Percentiles rank a stretch among this genome's conserved stretches.
Evolutionary conservation across 1,140 invertebrate species (phyloP).

Genomic region (Hesperophylax magnus): DNA sequence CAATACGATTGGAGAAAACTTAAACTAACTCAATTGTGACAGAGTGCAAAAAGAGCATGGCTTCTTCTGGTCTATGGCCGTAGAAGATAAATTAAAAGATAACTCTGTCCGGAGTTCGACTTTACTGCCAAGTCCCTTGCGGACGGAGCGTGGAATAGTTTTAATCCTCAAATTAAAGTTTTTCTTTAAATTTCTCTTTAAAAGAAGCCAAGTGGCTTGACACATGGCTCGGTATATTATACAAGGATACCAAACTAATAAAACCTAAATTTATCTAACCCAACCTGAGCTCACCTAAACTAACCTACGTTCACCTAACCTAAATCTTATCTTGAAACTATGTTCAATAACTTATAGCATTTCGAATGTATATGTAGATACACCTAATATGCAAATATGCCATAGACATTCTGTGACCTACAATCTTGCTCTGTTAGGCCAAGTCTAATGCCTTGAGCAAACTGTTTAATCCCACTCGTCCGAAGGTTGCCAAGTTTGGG

Average conservation of each 20-base stretch:
- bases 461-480: too few species aligned
- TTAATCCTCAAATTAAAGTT: constrained; percentile 33
- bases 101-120: constrained; percentile 29
- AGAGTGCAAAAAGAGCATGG: constrained; percentile 21
- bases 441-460: too few species aligned
- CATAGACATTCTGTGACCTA: too few species aligned
- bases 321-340: too few species aligned
- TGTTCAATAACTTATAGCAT: too few species aligned
- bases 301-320: too few species aligned
- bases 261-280: too few species aligned
- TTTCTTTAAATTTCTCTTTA: constrained; percentile 26
- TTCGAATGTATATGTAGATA: too few species aligned
- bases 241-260: not conserved
- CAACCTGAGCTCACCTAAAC: too few species aligned
- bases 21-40: constrained; percentile 24
- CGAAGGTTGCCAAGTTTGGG: too few species aligned
- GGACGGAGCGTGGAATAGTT: constrained; percentile 26
- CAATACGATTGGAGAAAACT: constrained; percentile 15
- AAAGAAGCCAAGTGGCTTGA: not conserved
- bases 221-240: not conserved
- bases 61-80: constrained; percentile 9
- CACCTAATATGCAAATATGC: too few species aligned
- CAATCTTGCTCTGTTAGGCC: too few species aligned
- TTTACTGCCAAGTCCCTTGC: not conserved
- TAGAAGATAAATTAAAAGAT: constrained; percentile 49